Evolutionary conservation across 1,140 invertebrate genomes (phyloP), one percentile per base, ranked within the genome.

Genomic region (Sitobion miscanthi): DNA sequence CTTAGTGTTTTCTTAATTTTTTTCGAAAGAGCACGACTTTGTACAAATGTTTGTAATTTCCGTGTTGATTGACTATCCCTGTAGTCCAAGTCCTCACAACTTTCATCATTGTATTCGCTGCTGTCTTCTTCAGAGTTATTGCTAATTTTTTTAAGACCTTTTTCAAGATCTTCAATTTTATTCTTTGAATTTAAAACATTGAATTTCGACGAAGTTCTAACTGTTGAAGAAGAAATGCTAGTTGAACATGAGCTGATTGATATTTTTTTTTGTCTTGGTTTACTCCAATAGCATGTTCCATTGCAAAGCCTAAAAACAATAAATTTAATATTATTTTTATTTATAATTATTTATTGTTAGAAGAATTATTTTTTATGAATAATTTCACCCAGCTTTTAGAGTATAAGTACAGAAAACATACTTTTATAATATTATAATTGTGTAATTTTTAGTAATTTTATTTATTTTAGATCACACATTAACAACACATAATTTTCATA

Each of bases 211-310:
- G 91, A 92, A 1, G 42, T 38, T 30, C 2, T 52, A 49, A 83
- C 45, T 25, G 91, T 83, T 20, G 90, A 91, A 21, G 17, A 35
- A 9, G 42, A 77, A 38, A n/a, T 77, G 49, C 62, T 77, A 54
- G 17, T 38, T 42, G 8, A 35, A 9, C n/a, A 38, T n/a, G 45
- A 91, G 47, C 23, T 38, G 23, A 91, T 45, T 35, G 42, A 35
- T 42, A 45, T 20, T 30, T 42, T 83, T 49, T n/a, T 45, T 20
- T 42, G 25, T 45, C 20, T 47, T 92, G 91, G 77, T 83, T 83
- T 52, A 25, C 35, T 82, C 91, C 91, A 92, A 11, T 82, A 92
- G 25, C n/a, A 17, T 83, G 91, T 92, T 92, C 91, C 91, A 85
- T 52, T 35, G 47, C 91, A 92, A 52, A 92, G 91, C 91, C 91